Evolutionary conservation across 1,140 invertebrate species (phyloP), one percentile per base, ranked within the genome.

Genomic region (Aporrectodea caliginosa): DNA sequence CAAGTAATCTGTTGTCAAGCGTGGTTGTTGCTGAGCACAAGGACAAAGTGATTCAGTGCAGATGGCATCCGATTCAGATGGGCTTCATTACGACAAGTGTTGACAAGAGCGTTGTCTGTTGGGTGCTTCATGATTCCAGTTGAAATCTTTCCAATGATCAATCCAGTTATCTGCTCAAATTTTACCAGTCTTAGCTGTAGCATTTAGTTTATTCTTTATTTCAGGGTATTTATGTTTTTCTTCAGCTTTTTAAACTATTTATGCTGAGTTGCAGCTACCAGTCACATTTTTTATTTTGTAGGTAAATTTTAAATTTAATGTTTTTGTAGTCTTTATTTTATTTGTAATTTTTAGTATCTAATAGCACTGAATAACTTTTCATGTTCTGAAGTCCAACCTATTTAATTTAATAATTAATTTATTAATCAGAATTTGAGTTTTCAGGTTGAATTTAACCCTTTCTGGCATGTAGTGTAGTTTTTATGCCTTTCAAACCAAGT

Each of bases 1-100:
- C 43, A 58, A 58, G 43, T 58, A 58, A 58, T 58, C 6, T 22
- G 22, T 58, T 58, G 43, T 58, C 22, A 58, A 6, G 6, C 43
- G 6, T 58, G 6, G 22, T 58, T 58, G 97, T 99, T 0, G 97
- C 96, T 0, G 93, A 96, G 84, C 98, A 99, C 87, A 92, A 93
- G 77, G 97, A 99, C 88, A 99, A 99, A 91, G 96, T 98, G 1
- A 98, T 99, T 82, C 98, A 97, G 31, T 97, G 95, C 74, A 91
- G 85, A 81, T 99, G 97, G 97, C 98, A 99, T 89, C 97, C 98
- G 0, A 92, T 93, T 73, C 96, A 99, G 84, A 97, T 99, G 89
- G 95, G 96, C 1, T 99, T 99, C 89, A 90, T 99, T 71, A 97
- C 94, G 75, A 97, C 96, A 16, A 97, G 95, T 75, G 98, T 98